phyloP scores from a whole-genome alignment of 2,888 invertebrate genomes.

The Drosophila kanekoi region DNA sequence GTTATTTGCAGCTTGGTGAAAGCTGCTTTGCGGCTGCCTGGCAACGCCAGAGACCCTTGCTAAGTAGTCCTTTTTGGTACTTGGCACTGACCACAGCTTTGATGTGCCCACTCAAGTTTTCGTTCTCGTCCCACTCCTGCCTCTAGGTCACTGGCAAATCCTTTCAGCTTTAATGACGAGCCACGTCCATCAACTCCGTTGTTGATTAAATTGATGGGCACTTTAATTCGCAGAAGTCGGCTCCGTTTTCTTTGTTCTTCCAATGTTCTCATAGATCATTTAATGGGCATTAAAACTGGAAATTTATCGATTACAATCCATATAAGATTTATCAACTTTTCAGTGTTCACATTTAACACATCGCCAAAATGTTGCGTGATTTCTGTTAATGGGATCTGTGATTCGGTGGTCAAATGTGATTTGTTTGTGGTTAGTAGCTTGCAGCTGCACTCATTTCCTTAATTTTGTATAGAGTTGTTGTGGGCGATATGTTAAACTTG shows the following conservation, averaged over 20 bases:
- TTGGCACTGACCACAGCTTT: conserved; percentile 51
- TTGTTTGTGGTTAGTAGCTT: too few relatives aligned
- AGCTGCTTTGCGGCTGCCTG: conserved; percentile 58
- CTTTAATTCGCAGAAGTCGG: conserved; percentile 9
- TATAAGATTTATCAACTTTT: conserved; percentile 13
- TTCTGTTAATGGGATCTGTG: too few relatives aligned
- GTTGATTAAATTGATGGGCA: conserved; percentile 30
- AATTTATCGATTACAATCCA: conserved; percentile 21
- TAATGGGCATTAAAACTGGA: conserved; percentile 11
- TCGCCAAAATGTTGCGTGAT: not conserved
- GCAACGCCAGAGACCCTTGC: conserved; percentile 35
- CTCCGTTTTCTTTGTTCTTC: conserved; percentile 3
- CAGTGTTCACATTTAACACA: not conserved
- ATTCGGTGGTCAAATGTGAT: not conserved
- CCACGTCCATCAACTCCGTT: conserved; percentile 30
- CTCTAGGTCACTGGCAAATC: conserved; percentile 23
- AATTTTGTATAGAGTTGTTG: too few relatives aligned
- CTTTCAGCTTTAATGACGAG: conserved; percentile 35
- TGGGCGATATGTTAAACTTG: too few relatives aligned
- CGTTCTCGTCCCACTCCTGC: not conserved
- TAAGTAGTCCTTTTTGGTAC: conserved; percentile 48
- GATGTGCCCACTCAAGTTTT: conserved; percentile 24
- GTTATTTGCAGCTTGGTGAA: conserved; percentile 42
- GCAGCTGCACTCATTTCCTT: too few relatives aligned
- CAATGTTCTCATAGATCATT: conserved; percentile 13